Conservation (phyloP, 30 jellyfish, hydroid and myxozoan species). For the Aurelia aurita complex sp. Pacific region DNA sequence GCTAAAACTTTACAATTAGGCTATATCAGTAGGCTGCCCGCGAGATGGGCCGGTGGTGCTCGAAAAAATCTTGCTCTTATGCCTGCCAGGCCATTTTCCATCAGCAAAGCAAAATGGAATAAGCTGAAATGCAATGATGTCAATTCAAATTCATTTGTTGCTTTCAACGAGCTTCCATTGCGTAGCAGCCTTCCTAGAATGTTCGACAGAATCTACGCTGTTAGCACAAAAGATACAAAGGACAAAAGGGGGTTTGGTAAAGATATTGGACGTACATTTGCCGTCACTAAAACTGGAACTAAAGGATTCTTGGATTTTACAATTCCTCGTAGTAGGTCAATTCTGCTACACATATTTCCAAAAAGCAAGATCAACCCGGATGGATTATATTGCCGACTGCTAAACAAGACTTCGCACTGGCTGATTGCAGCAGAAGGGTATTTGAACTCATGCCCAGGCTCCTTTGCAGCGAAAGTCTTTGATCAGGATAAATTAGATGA, state of each 20-base stretch:
- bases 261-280: background rate
- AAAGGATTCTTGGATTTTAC: slow-evolving; percentile 3
- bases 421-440: slow-evolving; percentile 25
- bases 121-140: slow-evolving; percentile 35
- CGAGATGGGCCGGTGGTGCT: background rate
- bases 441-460: slow-evolving; percentile 58
- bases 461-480: slow-evolving; percentile 43
- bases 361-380: slow-evolving; percentile 7
- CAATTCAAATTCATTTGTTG: slow-evolving; percentile 6
- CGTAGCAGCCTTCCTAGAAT: slow-evolving; percentile 2
- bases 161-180: slow-evolving; percentile 23
- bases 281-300: background rate
- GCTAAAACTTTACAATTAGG: slow-evolving; percentile 26
- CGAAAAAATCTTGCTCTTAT: slow-evolving; percentile 23
- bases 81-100: slow-evolving; percentile 37
- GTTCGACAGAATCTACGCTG: slow-evolving; percentile 1
- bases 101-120: slow-evolving; percentile 32
- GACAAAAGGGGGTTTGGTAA: background rate
- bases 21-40: slow-evolving; percentile 2
- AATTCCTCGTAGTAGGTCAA: slow-evolving; percentile 27
- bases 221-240: background rate
- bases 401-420: slow-evolving; percentile 42
- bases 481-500: slow-evolving; percentile 23
- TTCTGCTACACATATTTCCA: slow-evolving; percentile 36
- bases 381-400: slow-evolving; percentile 24